Evolutionary conservation across 2,888 invertebrate genomes (phyloP), one percentile per base, ranked within the genome.

Genomic region (Synergus laeviventris): DNA sequence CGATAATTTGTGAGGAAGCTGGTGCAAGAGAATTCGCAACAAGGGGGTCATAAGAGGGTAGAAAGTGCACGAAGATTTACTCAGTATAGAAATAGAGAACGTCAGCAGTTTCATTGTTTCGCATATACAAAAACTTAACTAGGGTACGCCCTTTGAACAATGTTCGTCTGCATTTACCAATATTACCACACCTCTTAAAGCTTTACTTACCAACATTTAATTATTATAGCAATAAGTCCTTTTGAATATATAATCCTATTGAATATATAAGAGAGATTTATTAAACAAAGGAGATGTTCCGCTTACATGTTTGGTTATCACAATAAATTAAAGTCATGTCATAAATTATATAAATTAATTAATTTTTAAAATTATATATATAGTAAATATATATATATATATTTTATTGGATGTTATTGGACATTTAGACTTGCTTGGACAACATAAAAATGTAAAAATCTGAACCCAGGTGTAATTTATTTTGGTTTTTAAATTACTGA

Each of bases 61-160:
- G 36, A 38, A 16, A 64, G 62, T 38, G 9, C 62, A 31, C 49
- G 16, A 73, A 73, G 49, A 73, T 64, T 14, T 64, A 12, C 18
- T 42, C 14, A 18, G 14, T 39, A 64, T 39, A 21, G 64, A 42
- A 64, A 42, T 7, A 70, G 66, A 64, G 73, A 56, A 74, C 64
- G 76, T 79, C 79, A 79, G 79, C 79, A 75, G 39, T 79, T 79
- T 79, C 60, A 79, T 79, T 79, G 79, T 79, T 79, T 76, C 60
- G 1, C 24, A 64, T 24, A 60, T 16, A 31, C 2, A 74, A 78
- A 74, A 18, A 73, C 70, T 74, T 18, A 79, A 64, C 39, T 39
- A 73, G 79, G 62, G 73, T 73, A 56, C 39, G 59, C 74, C 74
- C 62, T 42, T 56, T 76, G 73, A 56, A 76, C 66, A 62, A 56